A percentile compares a stretch with the other conserved stretches of the same genome.
phyloP scores from a whole-genome alignment of 2,888 invertebrate genomes.

The Pyrrhosoma nymphula region DNA sequence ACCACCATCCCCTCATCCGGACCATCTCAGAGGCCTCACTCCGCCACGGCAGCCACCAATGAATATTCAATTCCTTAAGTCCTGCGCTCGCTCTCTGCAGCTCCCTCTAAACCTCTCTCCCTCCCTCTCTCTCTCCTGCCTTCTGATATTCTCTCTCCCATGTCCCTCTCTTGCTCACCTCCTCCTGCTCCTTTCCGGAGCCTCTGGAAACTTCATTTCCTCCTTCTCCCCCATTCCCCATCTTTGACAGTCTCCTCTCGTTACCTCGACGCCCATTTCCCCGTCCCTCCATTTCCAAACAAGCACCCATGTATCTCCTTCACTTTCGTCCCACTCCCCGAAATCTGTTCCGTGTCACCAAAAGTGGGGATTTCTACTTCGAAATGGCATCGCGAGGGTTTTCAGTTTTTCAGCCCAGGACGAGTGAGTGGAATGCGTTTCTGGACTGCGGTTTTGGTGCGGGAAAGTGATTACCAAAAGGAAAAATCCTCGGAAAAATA shows the following conservation, averaged over 20 bases:
- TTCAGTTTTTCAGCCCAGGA: background rate
- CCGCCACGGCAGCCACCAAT: constrained; percentile 10
- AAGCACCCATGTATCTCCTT: background rate
- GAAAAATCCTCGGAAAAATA: too few species aligned
- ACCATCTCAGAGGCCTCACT: background rate
- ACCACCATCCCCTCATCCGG: background rate
- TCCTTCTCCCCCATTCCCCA: background rate
- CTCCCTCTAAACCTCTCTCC: background rate
- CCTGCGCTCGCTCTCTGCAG: background rate
- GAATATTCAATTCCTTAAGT: constrained; percentile 55
- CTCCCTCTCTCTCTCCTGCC: background rate
- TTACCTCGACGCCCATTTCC: background rate
- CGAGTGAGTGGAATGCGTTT: too few species aligned
- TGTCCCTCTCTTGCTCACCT: background rate
- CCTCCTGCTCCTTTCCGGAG: background rate
- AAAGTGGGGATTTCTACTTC: background rate
- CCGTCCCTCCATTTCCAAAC: background rate
- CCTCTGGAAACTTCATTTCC: background rate
- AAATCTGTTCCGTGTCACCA: background rate
- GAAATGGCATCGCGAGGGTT: background rate
- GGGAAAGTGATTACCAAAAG: too few species aligned
- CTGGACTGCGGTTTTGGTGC: too few species aligned
- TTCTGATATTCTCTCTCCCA: background rate
- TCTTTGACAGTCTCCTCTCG: background rate
- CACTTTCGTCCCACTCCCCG: background rate